Conservation (phyloP, 2,888 invertebrate species). For the Diloba caeruleocephala region DNA sequence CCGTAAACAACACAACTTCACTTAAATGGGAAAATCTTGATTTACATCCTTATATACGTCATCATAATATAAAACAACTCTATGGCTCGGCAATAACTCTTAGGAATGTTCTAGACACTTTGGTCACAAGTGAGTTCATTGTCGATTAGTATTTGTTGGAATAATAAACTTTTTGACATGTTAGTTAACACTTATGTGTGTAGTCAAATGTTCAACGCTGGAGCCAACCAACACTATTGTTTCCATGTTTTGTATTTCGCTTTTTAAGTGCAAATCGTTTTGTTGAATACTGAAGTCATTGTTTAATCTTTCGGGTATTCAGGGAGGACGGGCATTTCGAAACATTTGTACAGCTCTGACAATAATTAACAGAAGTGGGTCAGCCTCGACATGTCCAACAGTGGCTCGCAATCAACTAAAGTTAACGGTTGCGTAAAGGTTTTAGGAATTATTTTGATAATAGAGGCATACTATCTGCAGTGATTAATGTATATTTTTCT, state of each 20-base stretch:
- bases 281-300: slow-evolving; percentile 3
- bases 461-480: slow-evolving; percentile 14
- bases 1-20: slow-evolving; percentile 65
- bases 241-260: slow-evolving; percentile 8
- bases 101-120: slow-evolving; percentile 12
- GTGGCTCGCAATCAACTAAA: slow-evolving; percentile 8
- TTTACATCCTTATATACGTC: slow-evolving; percentile 28
- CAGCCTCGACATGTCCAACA: slow-evolving; percentile 2
- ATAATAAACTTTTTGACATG: slow-evolving; percentile 27
- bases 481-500: slow-evolving; percentile 45
- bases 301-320: slow-evolving; percentile 6
- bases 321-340: slow-evolving; percentile 3
- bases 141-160: slow-evolving; percentile 23
- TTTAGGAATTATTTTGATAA: slow-evolving; percentile 18
- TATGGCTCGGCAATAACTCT: slow-evolving; percentile 22
- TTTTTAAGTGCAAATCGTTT: slow-evolving; percentile 4
- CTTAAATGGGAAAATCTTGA: slow-evolving; percentile 49
- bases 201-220: slow-evolving; percentile 15
- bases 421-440: slow-evolving; percentile 2
- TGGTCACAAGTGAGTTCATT: slow-evolving; percentile 13
- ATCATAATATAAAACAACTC: slow-evolving; percentile 15
- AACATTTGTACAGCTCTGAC: slow-evolving; percentile 22
- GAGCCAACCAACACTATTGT: slow-evolving; percentile 23
- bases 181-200: slow-evolving; percentile 16
- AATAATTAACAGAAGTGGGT: slow-evolving; percentile 11